Conservation (phyloP, 2,113 vertebrate species). For the Lutjanus erythropterus region DNA sequence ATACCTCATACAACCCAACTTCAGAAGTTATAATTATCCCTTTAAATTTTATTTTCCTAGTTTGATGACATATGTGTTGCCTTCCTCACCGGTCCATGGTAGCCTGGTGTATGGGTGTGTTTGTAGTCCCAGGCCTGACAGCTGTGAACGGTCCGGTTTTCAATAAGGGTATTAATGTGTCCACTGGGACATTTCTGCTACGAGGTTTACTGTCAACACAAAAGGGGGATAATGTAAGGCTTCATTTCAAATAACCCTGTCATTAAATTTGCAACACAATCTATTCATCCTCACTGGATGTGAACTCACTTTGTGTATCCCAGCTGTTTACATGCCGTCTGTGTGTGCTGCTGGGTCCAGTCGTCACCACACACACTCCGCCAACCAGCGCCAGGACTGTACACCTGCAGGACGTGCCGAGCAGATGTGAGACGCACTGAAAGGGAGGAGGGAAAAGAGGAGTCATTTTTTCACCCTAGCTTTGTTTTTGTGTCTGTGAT, state of each 20-base stretch:
- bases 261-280: background rate
- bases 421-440: constrained; percentile 81
- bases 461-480: constrained; percentile 1
- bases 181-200: constrained; percentile 46
- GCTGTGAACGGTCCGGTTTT: constrained; percentile 71
- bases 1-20: no score
- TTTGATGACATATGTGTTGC: background rate
- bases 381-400: constrained; percentile 80
- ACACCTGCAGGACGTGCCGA: constrained; percentile 88
- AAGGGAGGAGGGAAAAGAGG: background rate
- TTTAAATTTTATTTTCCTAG: background rate
- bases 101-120: constrained; percentile 61
- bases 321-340: constrained; percentile 87
- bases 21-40: no score
- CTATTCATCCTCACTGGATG: background rate
- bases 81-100: constrained; percentile 68
- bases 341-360: constrained; percentile 85
- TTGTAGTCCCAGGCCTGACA: constrained; percentile 30
- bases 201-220: constrained; percentile 62
- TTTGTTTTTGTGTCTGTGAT: constrained; percentile 13
- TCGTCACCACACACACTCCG: constrained; percentile 86
- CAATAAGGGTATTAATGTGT: constrained; percentile 2
- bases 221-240: background rate
- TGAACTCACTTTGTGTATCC: constrained; percentile 88
- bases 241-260: background rate